Conservation (phyloP, 23 tunicate genomes). For the Styela plicata region DNA sequence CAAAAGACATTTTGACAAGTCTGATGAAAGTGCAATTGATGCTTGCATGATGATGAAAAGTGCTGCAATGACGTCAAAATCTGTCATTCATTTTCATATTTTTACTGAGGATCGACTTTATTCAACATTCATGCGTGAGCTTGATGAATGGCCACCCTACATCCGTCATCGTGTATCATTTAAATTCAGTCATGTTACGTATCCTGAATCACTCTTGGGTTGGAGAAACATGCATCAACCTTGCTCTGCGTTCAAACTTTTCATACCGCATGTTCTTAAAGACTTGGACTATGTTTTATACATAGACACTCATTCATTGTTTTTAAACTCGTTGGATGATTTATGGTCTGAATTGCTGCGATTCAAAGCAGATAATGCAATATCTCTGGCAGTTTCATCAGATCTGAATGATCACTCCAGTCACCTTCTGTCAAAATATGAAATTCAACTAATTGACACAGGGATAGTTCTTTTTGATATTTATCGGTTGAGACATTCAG, state of each 20-base stretch:
- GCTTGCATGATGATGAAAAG: slow-evolving; percentile 57
- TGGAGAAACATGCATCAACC: slow-evolving; percentile 10
- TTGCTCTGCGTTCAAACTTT: slow-evolving; percentile 43
- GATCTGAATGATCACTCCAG: background rate
- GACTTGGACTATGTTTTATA: slow-evolving; percentile 42
- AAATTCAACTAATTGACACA: slow-evolving; percentile 15
- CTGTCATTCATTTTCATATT: slow-evolving; percentile 63
- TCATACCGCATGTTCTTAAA: slow-evolving; percentile 52
- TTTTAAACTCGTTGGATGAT: slow-evolving; percentile 45
- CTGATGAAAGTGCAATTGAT: slow-evolving; percentile 6
- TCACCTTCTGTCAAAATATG: background rate
- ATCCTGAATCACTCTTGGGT: slow-evolving; percentile 45
- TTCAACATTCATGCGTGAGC: slow-evolving; percentile 30
- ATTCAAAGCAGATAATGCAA: slow-evolving; percentile 24
- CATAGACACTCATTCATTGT: slow-evolving; percentile 30
- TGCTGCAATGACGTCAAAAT: slow-evolving; percentile 46
- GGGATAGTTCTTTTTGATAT: slow-evolving; percentile 42
- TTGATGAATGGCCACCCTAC: slow-evolving; percentile 58
- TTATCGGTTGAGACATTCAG: slow-evolving; percentile 25
- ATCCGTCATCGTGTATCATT: slow-evolving; percentile 60
- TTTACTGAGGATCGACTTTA: slow-evolving; percentile 50
- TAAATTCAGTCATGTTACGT: slow-evolving; percentile 51
- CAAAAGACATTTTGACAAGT: background rate
- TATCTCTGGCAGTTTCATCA: slow-evolving; percentile 23
- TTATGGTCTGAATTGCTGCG: slow-evolving; percentile 42